Evolutionary conservation across 2,888 invertebrate genomes (phyloP), one percentile per base, ranked within the genome.

Genomic region (Cylloceria caligata): DNA sequence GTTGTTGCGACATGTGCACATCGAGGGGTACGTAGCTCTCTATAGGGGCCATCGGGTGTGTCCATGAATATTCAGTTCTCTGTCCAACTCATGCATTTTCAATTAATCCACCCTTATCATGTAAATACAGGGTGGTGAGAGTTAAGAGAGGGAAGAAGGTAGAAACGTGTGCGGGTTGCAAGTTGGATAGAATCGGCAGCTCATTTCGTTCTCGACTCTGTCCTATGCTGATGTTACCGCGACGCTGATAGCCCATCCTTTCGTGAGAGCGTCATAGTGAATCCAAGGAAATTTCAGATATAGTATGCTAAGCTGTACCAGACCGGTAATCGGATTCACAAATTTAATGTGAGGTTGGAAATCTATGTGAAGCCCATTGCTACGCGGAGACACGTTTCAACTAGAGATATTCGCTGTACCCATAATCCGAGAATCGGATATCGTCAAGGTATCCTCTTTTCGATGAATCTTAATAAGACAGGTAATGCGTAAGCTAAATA

Each of bases 41-140:
- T 39, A 42, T 45, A 21, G 52, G 21, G 21, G 45, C 47, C 69
- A 62, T 73, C 71, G 69, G 57, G 83, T 84, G 72, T 72, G 65
- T 71, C 62, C 60, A 88, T 87, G 86, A 89, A 90, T 90, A 89
- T 88, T 88, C 88, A 88, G 81, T 68, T 81, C 71, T 69, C 80
- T 42, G 71, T 81, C 75, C 76, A 83, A 83, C 82, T 86, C 86
- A 89, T 89, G 87, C 87, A 89, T 89, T 83, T 84, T 85, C 87
- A 86, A 90, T 89, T 86, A 84, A 86, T 84, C 85, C 85, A 81
- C 78, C 79, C 84, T 86, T 85, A 85, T 73, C 75, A 85, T 83
- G 81, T 81, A 86, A 87, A 88, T 87, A 85, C 68, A 42, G 65
- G 52, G 13, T 49, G 21, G 6, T 21, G 21, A 21, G 49, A 21